A percentile compares a stretch with the other conserved stretches of the same genome.
Evolutionary conservation across 2,113 vertebrate species (phyloP).

Genomic region (Sorex fumeus): DNA sequence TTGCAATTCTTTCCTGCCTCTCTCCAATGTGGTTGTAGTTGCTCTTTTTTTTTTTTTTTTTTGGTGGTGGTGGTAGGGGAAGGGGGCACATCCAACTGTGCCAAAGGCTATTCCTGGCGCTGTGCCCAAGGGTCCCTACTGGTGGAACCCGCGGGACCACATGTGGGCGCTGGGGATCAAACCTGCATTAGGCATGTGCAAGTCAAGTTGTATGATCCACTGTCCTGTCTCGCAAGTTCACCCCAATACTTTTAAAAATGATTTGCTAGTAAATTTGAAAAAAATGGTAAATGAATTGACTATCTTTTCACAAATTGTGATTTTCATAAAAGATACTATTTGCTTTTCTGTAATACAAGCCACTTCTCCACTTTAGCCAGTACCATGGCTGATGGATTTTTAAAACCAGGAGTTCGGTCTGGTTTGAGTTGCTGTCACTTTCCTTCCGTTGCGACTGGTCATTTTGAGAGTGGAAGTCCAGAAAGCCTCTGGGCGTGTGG

Average conservation of each 20-base stretch:
- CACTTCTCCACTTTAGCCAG: not conserved
- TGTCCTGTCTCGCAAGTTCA: not conserved
- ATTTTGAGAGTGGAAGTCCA: conserved; percentile 7
- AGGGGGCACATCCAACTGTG: too few relatives aligned
- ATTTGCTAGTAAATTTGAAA: conserved; percentile 14
- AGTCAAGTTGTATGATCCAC: too few relatives aligned
- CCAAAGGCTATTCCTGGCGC: too few relatives aligned
- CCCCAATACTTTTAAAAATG: not conserved
- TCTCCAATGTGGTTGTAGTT: too few relatives aligned
- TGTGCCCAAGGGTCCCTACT: too few relatives aligned
- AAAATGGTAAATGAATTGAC: not conserved
- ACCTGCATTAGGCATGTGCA: too few relatives aligned
- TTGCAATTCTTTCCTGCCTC: not conserved
- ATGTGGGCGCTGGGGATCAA: too few relatives aligned
- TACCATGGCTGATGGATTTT: not conserved
- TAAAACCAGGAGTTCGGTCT: not conserved
- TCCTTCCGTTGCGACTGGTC: not conserved
- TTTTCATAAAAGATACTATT: not conserved
- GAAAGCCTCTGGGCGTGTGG: not conserved
- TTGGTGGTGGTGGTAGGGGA: too few relatives aligned
- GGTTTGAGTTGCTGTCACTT: not conserved
- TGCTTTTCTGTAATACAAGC: not conserved
- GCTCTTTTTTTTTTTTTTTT: not conserved
- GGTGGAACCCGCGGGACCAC: too few relatives aligned
- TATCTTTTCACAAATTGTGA: not conserved